These are phyloP conservation scores for Triplophysa tibetana DNA, from an alignment of 2,113 vertebrate genomes.

Conservation along the genomic window DNA sequence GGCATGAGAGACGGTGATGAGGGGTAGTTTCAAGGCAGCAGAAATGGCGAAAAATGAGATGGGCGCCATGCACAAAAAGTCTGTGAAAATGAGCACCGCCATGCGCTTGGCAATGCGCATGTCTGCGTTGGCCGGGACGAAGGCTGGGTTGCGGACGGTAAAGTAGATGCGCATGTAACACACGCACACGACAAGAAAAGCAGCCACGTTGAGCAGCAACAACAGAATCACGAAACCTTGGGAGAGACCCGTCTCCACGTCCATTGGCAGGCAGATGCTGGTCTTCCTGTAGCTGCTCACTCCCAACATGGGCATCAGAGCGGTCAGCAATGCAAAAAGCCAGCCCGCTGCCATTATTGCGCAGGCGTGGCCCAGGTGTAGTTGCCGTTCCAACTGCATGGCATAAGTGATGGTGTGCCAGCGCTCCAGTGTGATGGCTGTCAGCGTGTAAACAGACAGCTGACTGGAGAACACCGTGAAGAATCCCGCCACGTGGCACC, in stretches of 20 bases:
- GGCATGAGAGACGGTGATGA: constrained; percentile 91
- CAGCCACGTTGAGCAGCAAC: constrained; percentile 86
- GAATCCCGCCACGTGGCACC: constrained; percentile 87
- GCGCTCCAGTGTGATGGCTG: constrained; percentile 89
- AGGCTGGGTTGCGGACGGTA: constrained; percentile 85
- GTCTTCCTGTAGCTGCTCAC: constrained; percentile 95
- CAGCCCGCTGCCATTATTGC: constrained; percentile 84
- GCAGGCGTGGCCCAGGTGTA: constrained; percentile 85
- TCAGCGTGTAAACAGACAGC: constrained; percentile 91
- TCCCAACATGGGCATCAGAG: constrained; percentile 84
- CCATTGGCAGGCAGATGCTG: constrained; percentile 97
- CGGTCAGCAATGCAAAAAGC: constrained; percentile 82
- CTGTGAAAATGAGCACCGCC: constrained; percentile 94
- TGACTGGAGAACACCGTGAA: constrained; percentile 95
- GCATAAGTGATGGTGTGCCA: constrained; percentile 97
- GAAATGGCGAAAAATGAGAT: constrained; percentile 98
- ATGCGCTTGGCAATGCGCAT: constrained; percentile 91
- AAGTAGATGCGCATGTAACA: constrained; percentile 94
- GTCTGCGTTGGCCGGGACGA: constrained; percentile 82
- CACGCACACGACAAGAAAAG: constrained; percentile 85
- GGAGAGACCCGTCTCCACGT: constrained; percentile 80
- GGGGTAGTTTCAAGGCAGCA: constrained; percentile 88
- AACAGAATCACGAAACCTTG: constrained; percentile 86
- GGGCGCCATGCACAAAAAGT: constrained; percentile 96
- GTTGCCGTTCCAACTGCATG: constrained; percentile 85